Base-by-base conservation (phyloP, 2,888 invertebrate genomes). In the Microchrysa polita region DNA sequence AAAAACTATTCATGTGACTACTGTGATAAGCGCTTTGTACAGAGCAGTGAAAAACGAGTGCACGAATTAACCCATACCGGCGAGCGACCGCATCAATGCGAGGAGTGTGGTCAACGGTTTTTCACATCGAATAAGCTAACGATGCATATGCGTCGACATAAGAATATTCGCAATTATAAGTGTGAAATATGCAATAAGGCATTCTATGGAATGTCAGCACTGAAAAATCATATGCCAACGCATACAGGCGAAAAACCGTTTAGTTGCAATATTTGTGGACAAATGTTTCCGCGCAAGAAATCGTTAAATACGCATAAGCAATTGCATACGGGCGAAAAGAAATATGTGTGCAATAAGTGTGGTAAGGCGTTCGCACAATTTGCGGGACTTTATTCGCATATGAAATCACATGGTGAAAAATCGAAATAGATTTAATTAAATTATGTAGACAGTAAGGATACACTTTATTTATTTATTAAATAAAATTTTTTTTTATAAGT, bases 381-480 rank as follows among this genome's bases (percentile, higher is more conserved):
- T 42, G 82, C 83, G n/a, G 85, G 85, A 2, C 75, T 83, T 14
- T 81, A 83, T 9, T 83, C 81, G 14, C 83, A 83, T 57, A 82
- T 83, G 83, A 81, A 82, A 14, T 80, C 82, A 75, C 83, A 83
- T 74, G 71, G 71, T 12, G 48, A 48, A 4, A 48, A 48, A n/a
- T n/a, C 48, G 10, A 48, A n/a, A n/a, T 48, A n/a, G 16, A 48
- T 48, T 7, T n/a, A 12, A 12, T 42, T n/a, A 48, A 48, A 5
- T 12, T 48, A 48, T 10, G 7, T 34, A 34, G 27, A 7, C 7
- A 34, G 27, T 7, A 34, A 34, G 27, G n/a, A n/a, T 53, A 53
- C 53, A n/a, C 5, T 10, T 10, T 10, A 10, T 53, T 16, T 5
- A 10, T n/a, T n/a, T 53, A n/a, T 10, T 53, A 5, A 53, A 53